phyloP scores from a whole-genome alignment of 1,140 invertebrate genomes.

The Ganaspis sp. region DNA sequence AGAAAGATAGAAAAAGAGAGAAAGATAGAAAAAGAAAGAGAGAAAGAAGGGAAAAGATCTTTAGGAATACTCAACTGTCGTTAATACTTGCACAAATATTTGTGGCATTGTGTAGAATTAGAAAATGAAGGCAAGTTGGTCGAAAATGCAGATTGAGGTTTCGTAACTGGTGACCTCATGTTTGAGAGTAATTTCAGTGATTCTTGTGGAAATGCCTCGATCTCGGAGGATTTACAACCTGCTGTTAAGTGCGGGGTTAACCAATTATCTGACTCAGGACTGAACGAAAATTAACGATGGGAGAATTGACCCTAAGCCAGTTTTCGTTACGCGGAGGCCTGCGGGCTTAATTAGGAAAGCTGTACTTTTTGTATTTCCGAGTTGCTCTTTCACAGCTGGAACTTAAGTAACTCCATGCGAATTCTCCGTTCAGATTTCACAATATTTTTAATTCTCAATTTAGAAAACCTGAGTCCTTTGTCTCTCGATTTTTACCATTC shows the following conservation, averaged over 20 bases:
- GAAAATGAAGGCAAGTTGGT: no score
- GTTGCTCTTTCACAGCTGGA: background rate
- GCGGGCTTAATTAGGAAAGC: background rate
- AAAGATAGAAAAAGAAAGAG: no score
- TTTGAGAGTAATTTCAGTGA: background rate
- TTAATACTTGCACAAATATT: no score
- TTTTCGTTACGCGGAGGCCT: constrained; percentile 24
- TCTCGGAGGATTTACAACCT: constrained; percentile 14
- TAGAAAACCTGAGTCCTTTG: no score
- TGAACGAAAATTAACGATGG: constrained; percentile 29
- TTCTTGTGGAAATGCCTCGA: background rate
- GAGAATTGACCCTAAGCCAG: constrained; percentile 25
- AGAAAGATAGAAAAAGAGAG: no score
- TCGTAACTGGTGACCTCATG: no score
- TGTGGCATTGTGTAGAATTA: no score
- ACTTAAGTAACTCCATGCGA: background rate
- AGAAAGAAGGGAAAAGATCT: background rate
- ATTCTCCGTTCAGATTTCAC: no score
- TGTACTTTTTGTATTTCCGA: constrained; percentile 14
- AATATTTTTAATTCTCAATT: no score
- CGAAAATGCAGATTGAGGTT: no score
- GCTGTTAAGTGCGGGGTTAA: constrained; percentile 5
- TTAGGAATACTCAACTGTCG: no score
- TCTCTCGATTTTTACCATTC: no score
- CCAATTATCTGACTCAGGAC: constrained; percentile 20